Conservation (phyloP, 2,113 vertebrate genomes). For the Vimba vimba region DNA sequence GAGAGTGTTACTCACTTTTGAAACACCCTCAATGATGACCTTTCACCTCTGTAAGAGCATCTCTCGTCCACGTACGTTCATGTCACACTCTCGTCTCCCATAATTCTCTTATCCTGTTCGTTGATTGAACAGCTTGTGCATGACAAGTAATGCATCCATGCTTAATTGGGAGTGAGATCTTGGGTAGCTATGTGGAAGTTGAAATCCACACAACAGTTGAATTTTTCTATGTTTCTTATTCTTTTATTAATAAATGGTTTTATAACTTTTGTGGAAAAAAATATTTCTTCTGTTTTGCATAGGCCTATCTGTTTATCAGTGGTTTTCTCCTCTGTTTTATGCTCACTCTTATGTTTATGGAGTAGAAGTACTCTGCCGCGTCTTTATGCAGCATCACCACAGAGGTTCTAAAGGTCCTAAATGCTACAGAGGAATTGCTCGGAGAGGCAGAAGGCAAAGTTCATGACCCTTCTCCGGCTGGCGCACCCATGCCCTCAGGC, state of each 20-base stretch:
- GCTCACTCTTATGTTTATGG: conserved; percentile 60
- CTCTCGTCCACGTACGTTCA: background rate
- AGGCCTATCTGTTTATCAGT: too few relatives aligned
- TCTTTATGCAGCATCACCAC: conserved; percentile 99
- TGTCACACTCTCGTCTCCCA: background rate
- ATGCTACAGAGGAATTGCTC: conserved; percentile 93
- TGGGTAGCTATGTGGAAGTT: background rate
- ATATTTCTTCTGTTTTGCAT: background rate
- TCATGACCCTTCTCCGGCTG: conserved; percentile 68
- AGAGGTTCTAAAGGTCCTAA: conserved; percentile 94
- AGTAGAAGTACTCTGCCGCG: conserved; percentile 94
- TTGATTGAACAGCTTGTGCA: conserved; percentile 30
- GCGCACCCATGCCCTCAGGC: conserved; percentile 77
- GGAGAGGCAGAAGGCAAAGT: conserved; percentile 82
- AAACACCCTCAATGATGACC: background rate
- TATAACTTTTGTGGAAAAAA: background rate
- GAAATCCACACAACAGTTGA: background rate
- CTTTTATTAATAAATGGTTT: background rate
- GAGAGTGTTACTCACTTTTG: background rate
- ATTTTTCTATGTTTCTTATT: background rate
- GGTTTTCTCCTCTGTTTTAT: too few relatives aligned
- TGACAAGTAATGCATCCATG: background rate
- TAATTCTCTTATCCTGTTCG: conserved; percentile 31
- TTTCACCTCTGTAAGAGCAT: background rate
- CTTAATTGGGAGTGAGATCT: background rate